Conservation (phyloP, 2,888 invertebrate species). For the Harpalus rubripes region DNA sequence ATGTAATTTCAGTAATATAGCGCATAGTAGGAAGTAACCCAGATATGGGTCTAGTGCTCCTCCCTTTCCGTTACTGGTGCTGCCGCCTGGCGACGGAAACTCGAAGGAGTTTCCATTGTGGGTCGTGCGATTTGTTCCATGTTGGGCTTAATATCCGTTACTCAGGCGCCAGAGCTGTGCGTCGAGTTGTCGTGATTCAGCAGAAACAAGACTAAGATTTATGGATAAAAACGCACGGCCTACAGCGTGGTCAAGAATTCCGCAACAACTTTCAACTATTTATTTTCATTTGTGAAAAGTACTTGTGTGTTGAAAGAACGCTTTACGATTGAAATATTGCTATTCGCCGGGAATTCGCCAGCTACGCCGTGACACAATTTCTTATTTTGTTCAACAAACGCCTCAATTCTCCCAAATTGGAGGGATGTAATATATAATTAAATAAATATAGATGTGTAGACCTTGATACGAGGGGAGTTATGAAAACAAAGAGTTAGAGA, state of each 20-base stretch:
- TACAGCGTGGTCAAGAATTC: constrained; percentile 58
- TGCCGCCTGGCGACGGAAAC: constrained; percentile 3
- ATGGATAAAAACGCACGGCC: constrained; percentile 46
- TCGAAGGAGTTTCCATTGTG: constrained; percentile 41
- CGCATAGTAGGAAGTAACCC: background rate
- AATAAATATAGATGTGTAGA: too few species aligned
- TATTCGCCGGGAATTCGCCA: constrained; percentile 7
- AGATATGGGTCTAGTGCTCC: background rate
- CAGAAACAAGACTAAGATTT: constrained; percentile 54
- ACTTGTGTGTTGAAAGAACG: constrained; percentile 59
- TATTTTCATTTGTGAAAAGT: constrained; percentile 58
- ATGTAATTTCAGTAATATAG: background rate
- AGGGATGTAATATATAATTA: background rate
- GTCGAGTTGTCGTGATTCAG: constrained; percentile 50
- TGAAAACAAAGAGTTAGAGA: too few species aligned
- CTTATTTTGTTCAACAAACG: constrained; percentile 19
- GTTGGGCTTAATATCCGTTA: constrained; percentile 49
- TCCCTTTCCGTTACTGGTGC: background rate
- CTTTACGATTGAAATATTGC: constrained; percentile 63
- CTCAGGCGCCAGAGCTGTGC: constrained; percentile 23
- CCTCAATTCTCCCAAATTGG: background rate
- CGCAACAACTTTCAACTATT: constrained; percentile 57
- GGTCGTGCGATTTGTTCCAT: constrained; percentile 46
- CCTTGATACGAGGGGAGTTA: too few species aligned
- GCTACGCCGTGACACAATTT: background rate